Evolutionary conservation across 2,113 vertebrate genomes (phyloP).

Genomic region (Brachyistius frenatus): DNA sequence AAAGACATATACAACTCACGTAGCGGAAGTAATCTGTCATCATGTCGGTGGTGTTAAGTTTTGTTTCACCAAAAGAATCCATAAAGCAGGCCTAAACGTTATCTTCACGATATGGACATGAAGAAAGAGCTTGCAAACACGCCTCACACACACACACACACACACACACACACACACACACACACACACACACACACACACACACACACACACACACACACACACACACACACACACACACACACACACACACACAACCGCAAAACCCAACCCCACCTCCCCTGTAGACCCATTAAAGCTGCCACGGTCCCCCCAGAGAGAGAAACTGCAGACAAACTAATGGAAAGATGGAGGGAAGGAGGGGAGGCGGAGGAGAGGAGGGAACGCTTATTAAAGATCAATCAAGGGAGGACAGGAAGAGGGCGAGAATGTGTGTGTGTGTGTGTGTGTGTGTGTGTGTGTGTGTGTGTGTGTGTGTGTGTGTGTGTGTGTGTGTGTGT

Average conservation of each 20-base stretch:
- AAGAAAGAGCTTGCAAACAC: slow-evolving; percentile 19
- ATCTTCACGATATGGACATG: slow-evolving; percentile 11
- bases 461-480: too few species aligned
- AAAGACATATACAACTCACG: neutral
- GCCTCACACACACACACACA: slow-evolving; percentile 1
- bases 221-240: neutral
- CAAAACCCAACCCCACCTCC: slow-evolving; percentile 72
- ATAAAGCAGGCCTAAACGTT: slow-evolving; percentile 7
- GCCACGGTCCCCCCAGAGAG: slow-evolving; percentile 63
- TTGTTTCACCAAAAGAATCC: slow-evolving; percentile 28
- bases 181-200: neutral
- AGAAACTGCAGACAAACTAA: slow-evolving; percentile 67
- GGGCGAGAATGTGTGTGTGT: slow-evolving; percentile 32
- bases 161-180: slow-evolving; percentile 14
- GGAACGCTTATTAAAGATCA: slow-evolving; percentile 80
- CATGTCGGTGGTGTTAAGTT: neutral
- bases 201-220: slow-evolving; percentile 16
- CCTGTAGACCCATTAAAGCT: slow-evolving; percentile 81
- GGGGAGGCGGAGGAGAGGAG: slow-evolving; percentile 44
- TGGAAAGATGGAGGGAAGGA: slow-evolving; percentile 59
- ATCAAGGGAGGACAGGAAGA: slow-evolving; percentile 65
- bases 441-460: slow-evolving; percentile 8
- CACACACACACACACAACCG: slow-evolving; percentile 41
- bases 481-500: too few species aligned
- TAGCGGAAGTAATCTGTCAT: neutral